Conservation (phyloP, 2,797 vertebrate genomes). For the Syngnathus rostellatus region DNA sequence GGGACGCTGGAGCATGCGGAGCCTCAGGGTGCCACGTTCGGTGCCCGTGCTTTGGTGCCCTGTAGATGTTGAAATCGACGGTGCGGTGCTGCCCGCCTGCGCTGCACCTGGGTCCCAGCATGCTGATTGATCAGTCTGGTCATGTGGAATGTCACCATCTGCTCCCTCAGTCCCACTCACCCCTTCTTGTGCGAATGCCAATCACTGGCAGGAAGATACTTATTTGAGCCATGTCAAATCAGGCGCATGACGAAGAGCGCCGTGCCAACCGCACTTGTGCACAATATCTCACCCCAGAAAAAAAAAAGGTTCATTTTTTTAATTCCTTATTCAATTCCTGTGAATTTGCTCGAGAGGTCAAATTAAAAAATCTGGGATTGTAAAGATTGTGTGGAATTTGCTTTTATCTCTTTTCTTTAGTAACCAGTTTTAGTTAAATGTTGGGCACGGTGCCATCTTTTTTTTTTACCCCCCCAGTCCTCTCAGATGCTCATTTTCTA, state of each 20-base stretch:
- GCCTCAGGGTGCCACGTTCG: constrained; percentile 89
- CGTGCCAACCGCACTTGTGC: constrained; percentile 49
- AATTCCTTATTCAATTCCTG: neutral
- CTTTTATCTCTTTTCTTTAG: neutral
- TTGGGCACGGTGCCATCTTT: constrained; percentile 21
- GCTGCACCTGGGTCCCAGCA: constrained; percentile 95
- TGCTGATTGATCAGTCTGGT: constrained; percentile 99
- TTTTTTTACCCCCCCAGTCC: constrained; percentile 32
- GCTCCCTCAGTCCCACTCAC: constrained; percentile 79
- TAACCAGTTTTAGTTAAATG: constrained; percentile 9
- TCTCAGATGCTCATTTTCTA: constrained; percentile 47
- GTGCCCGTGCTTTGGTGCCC: constrained; percentile 94
- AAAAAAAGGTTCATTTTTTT: constrained; percentile 28
- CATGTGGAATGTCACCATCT: constrained; percentile 99
- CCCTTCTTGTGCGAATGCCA: constrained; percentile 66
- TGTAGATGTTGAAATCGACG: constrained; percentile 94
- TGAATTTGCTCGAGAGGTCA: neutral
- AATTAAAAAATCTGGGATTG: neutral
- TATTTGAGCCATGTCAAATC: constrained; percentile 72
- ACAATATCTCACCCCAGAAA: neutral
- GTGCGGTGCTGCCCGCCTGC: constrained; percentile 93
- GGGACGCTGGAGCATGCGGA: constrained; percentile 78
- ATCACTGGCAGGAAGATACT: constrained; percentile 68
- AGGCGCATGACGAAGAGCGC: constrained; percentile 58
- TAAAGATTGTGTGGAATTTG: neutral